Base-by-base conservation (phyloP, 2,797 vertebrate genomes). In the Pantherophis alleghaniensis region DNA sequence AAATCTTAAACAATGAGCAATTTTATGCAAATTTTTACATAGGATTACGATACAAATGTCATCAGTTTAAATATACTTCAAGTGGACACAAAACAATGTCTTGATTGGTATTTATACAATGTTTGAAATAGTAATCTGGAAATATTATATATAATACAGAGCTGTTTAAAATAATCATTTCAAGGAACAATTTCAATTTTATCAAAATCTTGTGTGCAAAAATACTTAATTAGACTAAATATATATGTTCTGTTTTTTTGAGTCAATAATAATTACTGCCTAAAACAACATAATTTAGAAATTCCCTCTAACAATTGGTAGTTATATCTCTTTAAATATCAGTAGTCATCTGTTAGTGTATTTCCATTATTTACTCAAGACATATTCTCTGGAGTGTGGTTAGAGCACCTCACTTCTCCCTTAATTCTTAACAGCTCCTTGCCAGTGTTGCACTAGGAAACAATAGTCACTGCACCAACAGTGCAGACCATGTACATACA, bases 191-290 rank as follows among this genome's bases (percentile, higher is more conserved):
- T 79, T 79, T 83, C 74, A 83, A 59, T 91, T 53, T 88, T 69
- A 42, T 13, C 16, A 57, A 42, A 10, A 74, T 12, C n/a, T 88
- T 60, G 55, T 86, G 20, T 92, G 91, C 3, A 57, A 96, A 20
- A 93, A 14, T 53, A 79, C 13, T 57, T 3, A 90, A 42, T 69
- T 95, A 86, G 94, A 60, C 55, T 28, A 37, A 55, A 56, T 47
- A 7, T 66, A 55, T 91, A 26, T 94, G 87, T 93, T 9, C 92
- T 94, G 37, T 28, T 0, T 89, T 47, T 55, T 94, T 91, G 26
- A 91, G 28, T 90, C 91, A 74, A 91, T 26, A 87, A 92, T 94
- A 16, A 93, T 95, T 57, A 32, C 91, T 61, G 28, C 90, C 86
- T 90, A 59, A 61, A 87, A 93, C 87, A 94, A 93, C 53, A 24